A percentile compares a stretch with the other conserved stretches of the same genome.
phyloP scores from a whole-genome alignment of 2,888 invertebrate species.

The Sphaerophoria rueppellii region DNA sequence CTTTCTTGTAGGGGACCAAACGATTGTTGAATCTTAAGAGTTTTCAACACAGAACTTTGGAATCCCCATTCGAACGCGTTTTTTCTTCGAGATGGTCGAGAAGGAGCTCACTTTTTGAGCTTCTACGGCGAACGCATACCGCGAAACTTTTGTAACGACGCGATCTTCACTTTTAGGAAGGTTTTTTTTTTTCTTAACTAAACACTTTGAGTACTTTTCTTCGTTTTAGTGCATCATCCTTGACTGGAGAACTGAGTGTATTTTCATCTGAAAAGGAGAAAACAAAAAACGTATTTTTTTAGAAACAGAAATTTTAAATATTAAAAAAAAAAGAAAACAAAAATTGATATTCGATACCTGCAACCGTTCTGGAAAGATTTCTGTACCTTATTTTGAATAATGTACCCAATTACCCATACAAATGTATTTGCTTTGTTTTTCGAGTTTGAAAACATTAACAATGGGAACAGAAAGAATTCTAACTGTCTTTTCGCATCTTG shows the following conservation, averaged over 20 bases:
- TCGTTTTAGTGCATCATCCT: constrained; percentile 55
- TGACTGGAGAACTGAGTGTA: constrained; percentile 48
- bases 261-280: constrained; percentile 61
- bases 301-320: background rate
- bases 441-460: too few species aligned
- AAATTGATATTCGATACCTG: background rate
- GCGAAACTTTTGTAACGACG: constrained; percentile 59
- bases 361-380: too few species aligned
- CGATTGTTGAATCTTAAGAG: constrained; percentile 22
- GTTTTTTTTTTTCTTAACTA: constrained; percentile 7
- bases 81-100: constrained; percentile 19
- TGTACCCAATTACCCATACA: too few species aligned
- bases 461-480: too few species aligned
- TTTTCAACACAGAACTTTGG: constrained; percentile 34
- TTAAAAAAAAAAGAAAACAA: background rate
- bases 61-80: constrained; percentile 54
- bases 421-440: too few species aligned
- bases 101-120: constrained; percentile 54
- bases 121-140: constrained; percentile 65
- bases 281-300: background rate
- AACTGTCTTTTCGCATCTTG: too few species aligned
- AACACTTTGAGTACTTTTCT: background rate
- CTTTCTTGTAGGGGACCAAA: background rate
- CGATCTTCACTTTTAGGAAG: constrained; percentile 54
- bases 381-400: too few species aligned